Evolutionary conservation across 2,888 invertebrate genomes (phyloP), one percentile per base, ranked within the genome.

Genomic region (Hypselothyrea guttata): DNA sequence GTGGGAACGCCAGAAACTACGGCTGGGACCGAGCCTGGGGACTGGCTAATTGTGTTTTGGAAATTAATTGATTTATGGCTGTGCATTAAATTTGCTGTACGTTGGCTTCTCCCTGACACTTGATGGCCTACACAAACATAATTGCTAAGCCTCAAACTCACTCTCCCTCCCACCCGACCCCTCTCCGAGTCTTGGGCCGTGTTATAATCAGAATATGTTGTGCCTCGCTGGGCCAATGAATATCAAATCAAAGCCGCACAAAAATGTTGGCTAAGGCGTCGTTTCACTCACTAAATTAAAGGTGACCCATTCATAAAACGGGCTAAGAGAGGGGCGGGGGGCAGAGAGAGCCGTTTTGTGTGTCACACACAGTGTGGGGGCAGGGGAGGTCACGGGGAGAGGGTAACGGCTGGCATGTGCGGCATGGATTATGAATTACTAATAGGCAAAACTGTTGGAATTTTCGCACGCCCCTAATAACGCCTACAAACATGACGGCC

Each of bases 61-160:
- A 71, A 78, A 75, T 75, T 83, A 85, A 78, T 83, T 78, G 84
- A 85, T 83, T 85, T 85, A 85, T 71, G 84, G 46, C 49, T 47
- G 18, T 51, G 58, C 68, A 58, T 54, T 66, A 54, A 56, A 46
- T 52, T 55, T 40, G 34, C 42, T 62, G 38, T 30, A 13, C 16
- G 27, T 1, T n/a, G 38, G 11, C 28, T 27, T 35, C 35, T 11
- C 9, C 1, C 22, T 40, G 53, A 51, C 63, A 55, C 31, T 55
- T 55, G 45, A 49, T 47, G 47, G 41, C 48, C 48, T 49, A 11
- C 27, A 38, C 27, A 38, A n/a, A 40, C 44, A 34, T 62, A 68
- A 68, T 61, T 61, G 54, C 16, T 38, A 16, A 38, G 35, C 62
- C 41, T 30, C 45, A 42, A 49, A 22, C 46, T 55, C 13, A 34